phyloP scores from a whole-genome alignment of 2,888 invertebrate species.

The Corbicula japonica region DNA sequence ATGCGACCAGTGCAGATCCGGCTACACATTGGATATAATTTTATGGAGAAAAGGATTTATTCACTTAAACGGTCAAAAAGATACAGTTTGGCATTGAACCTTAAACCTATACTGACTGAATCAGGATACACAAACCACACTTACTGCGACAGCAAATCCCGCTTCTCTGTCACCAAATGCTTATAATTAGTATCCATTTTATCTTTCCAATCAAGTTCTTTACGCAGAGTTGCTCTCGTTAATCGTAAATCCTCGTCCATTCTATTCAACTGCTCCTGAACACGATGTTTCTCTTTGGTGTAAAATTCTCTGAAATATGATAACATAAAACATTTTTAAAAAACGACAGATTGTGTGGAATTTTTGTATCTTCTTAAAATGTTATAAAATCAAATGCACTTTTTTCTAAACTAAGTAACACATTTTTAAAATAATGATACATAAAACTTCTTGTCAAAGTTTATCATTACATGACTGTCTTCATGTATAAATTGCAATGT shows the following conservation, averaged over 20 bases:
- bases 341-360: not conserved
- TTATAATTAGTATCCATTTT: slow-evolving; percentile 82
- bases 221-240: slow-evolving; percentile 76
- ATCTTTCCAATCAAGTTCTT: slow-evolving; percentile 82
- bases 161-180: slow-evolving; percentile 78
- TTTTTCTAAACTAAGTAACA: slow-evolving; percentile 1
- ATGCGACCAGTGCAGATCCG: too few species aligned
- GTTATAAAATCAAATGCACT: slow-evolving; percentile 3
- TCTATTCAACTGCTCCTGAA: slow-evolving; percentile 78
- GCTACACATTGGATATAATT: too few species aligned
- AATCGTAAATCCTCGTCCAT: slow-evolving; percentile 80
- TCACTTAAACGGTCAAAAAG: too few species aligned
- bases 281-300: slow-evolving; percentile 75
- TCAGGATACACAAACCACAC: slow-evolving; percentile 39
- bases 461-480: too few species aligned
- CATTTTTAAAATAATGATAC: not conserved
- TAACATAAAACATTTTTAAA: not conserved
- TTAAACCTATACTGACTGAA: too few species aligned
- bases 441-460: too few species aligned
- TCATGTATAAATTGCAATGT: too few species aligned
- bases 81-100: too few species aligned
- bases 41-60: too few species aligned
- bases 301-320: slow-evolving; percentile 81
- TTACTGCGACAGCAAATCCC: slow-evolving; percentile 84
- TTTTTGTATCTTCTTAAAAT: slow-evolving; percentile 10